These are phyloP conservation scores for Drosophila sulfurigaster DNA, from an alignment of 1,140 invertebrate genomes.

Conservation along the genomic window DNA sequence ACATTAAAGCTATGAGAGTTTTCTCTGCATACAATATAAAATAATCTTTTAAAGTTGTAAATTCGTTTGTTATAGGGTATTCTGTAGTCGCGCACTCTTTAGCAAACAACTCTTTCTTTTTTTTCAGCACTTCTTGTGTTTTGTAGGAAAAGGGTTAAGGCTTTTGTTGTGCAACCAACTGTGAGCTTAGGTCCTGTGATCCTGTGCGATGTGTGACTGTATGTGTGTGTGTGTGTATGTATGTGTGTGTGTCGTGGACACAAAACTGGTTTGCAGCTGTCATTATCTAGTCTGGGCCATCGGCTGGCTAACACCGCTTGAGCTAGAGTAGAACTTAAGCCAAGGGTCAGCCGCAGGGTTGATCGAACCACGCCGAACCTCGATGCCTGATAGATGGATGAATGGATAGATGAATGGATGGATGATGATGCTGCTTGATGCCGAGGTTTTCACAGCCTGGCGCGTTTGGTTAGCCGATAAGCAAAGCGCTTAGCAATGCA, in stretches of 20 bases:
- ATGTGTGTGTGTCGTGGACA: slow-evolving; percentile 30
- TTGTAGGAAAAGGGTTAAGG: slow-evolving; percentile 58
- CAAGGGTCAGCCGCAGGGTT: slow-evolving; percentile 66
- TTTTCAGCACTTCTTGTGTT: slow-evolving; percentile 8
- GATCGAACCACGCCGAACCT: slow-evolving; percentile 49
- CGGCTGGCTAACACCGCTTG: slow-evolving; percentile 26
- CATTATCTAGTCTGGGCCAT: slow-evolving; percentile 71
- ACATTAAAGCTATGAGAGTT: too few relatives aligned
- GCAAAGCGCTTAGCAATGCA: slow-evolving; percentile 40
- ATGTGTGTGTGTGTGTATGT: neutral
- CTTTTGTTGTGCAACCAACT: slow-evolving; percentile 74
- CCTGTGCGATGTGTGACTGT: neutral
- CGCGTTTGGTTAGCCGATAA: slow-evolving; percentile 50
- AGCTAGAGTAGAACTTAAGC: slow-evolving; percentile 43
- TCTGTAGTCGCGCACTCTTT: neutral
- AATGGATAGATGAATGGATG: neutral
- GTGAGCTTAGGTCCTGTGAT: slow-evolving; percentile 61
- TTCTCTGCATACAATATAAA: too few relatives aligned
- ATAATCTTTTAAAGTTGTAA: too few relatives aligned
- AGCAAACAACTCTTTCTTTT: neutral
- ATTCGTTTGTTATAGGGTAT: neutral
- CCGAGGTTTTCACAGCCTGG: slow-evolving; percentile 71
- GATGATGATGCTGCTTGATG: slow-evolving; percentile 2
- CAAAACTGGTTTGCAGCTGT: slow-evolving; percentile 62
- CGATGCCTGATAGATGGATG: slow-evolving; percentile 17